Percentiles rank a stretch among this genome's conserved stretches.
These are phyloP conservation scores for Plectrocnemia conspersa DNA, from an alignment of 1,140 invertebrate species.

Conservation along the genomic window DNA sequence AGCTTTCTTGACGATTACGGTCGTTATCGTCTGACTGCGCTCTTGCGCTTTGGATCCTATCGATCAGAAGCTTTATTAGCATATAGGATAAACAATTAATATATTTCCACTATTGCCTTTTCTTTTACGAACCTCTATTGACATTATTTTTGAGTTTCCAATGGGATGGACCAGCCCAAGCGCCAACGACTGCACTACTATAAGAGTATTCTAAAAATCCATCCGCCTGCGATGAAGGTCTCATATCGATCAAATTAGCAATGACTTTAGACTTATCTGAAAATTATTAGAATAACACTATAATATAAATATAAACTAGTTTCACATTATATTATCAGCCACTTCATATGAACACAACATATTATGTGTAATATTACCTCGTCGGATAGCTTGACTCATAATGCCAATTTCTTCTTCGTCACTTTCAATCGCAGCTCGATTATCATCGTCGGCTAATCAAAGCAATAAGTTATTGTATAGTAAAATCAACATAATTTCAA, in stretches of 20 bases:
- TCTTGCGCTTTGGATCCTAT: slow-evolving; percentile 44
- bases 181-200: slow-evolving; percentile 52
- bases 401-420: slow-evolving; percentile 47
- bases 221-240: slow-evolving; percentile 40
- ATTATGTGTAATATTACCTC: slow-evolving; percentile 19
- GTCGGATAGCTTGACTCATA: slow-evolving; percentile 40
- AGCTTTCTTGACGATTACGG: slow-evolving; percentile 19
- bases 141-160: slow-evolving; percentile 61
- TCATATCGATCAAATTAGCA: slow-evolving; percentile 43
- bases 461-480: no score
- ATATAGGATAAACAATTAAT: slow-evolving; percentile 1
- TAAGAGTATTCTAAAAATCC: slow-evolving; percentile 66
- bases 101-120: no score
- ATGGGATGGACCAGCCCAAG: slow-evolving; percentile 72
- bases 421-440: slow-evolving; percentile 44
- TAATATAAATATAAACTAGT: not conserved
- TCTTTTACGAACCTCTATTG: slow-evolving; percentile 45
- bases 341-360: slow-evolving; percentile 32
- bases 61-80: slow-evolving; percentile 16
- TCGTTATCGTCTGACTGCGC: slow-evolving; percentile 39
- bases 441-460: slow-evolving; percentile 47
- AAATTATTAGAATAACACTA: slow-evolving; percentile 4
- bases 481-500: no score
- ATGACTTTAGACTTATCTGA: slow-evolving; percentile 35
- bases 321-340: slow-evolving; percentile 27